Conservation (phyloP, 2,113 vertebrate genomes). For the Xiphophorus maculatus region DNA sequence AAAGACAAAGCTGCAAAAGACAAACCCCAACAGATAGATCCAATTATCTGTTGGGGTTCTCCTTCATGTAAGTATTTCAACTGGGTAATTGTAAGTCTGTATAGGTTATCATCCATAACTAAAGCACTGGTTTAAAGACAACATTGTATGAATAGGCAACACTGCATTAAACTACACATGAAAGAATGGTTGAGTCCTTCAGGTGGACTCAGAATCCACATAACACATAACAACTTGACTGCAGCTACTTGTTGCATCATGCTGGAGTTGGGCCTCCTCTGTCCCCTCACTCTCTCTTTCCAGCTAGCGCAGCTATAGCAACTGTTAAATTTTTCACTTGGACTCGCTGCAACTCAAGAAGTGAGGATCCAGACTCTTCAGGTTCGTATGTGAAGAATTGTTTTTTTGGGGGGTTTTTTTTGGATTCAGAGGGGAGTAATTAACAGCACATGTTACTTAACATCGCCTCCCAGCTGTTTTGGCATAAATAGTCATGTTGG, state of each 20-base stretch:
- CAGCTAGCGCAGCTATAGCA: constrained; percentile 67
- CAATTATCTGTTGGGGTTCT: not conserved
- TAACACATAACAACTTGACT: constrained; percentile 44
- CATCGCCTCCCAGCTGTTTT: constrained; percentile 70
- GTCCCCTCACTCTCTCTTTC: constrained; percentile 13
- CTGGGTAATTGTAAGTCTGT: not conserved
- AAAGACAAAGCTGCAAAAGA: not conserved
- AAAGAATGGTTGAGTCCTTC: constrained; percentile 19
- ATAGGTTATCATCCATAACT: not conserved
- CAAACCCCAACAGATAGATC: no score
- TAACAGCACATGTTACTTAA: constrained; percentile 67
- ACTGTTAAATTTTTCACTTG: constrained; percentile 67
- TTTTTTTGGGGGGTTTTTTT: constrained; percentile 41
- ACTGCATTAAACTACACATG: not conserved
- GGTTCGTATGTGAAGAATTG: constrained; percentile 64
- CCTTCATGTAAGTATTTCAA: not conserved
- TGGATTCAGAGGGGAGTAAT: constrained; percentile 65
- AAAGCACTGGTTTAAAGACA: not conserved
- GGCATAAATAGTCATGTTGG: constrained; percentile 61
- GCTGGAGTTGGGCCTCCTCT: constrained; percentile 33
- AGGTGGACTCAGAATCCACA: constrained; percentile 8
- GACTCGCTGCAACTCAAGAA: constrained; percentile 67
- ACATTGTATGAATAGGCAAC: not conserved
- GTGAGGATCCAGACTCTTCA: constrained; percentile 56
- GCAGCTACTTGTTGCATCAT: constrained; percentile 60